These are phyloP conservation scores for Tenebrosternarchus preto DNA, from an alignment of 2,113 vertebrate genomes.

Conservation along the genomic window DNA sequence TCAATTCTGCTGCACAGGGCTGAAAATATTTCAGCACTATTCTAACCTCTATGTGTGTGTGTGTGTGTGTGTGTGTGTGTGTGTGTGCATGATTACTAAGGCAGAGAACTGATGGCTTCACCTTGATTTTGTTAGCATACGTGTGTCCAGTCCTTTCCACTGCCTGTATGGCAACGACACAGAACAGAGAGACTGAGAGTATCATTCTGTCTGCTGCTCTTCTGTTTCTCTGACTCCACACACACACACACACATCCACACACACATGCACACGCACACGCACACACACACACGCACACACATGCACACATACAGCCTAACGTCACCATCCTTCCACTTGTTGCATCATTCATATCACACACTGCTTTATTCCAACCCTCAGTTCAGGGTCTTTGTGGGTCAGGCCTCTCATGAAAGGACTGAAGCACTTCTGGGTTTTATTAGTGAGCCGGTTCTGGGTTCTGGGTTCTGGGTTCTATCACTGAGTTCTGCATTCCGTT, in stretches of 20 bases:
- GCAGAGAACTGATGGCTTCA: constrained; percentile 19
- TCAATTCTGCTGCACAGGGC: constrained; percentile 72
- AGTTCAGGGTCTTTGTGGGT: too few relatives aligned
- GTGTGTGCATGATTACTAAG: constrained; percentile 8
- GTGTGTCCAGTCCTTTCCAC: neutral
- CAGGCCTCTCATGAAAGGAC: too few relatives aligned
- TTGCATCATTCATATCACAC: too few relatives aligned
- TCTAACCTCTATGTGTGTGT: constrained; percentile 11
- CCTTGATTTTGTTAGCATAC: neutral
- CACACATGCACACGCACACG: neutral
- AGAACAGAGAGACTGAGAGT: neutral
- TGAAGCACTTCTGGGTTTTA: neutral
- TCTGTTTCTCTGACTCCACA: neutral
- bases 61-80: too few relatives aligned
- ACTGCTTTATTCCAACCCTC: too few relatives aligned
- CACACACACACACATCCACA: neutral
- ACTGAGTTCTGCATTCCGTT: neutral
- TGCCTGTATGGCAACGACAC: neutral
- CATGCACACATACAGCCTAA: neutral
- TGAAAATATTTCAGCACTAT: constrained; percentile 50
- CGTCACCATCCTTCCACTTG: too few relatives aligned
- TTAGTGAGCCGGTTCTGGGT: neutral
- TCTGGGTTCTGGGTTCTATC: too few relatives aligned
- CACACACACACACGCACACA: neutral
- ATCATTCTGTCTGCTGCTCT: neutral